phyloP scores from a whole-genome alignment of 2,113 vertebrate genomes.

The Brachypodius melanocephalos region DNA sequence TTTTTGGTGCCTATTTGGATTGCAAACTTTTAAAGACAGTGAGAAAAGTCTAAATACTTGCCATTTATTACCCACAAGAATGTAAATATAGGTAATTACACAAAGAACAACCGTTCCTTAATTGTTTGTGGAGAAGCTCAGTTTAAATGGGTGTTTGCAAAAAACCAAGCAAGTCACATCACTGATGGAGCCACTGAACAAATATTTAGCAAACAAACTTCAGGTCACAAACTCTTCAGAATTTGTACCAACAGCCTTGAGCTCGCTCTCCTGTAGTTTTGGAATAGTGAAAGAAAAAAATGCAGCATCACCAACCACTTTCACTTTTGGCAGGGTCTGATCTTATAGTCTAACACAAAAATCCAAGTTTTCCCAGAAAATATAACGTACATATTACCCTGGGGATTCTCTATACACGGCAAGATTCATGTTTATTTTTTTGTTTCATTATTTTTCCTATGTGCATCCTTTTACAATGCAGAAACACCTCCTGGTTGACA shows the following conservation, averaged over 20 bases:
- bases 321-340: background rate
- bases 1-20: background rate
- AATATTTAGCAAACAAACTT: background rate
- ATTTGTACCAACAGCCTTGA: background rate
- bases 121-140: background rate
- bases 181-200: background rate
- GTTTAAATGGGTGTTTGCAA: background rate
- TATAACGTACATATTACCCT: background rate
- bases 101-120: background rate
- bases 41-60: background rate
- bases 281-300: background rate
- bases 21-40: background rate
- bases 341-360: background rate
- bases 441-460: background rate
- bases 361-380: background rate
- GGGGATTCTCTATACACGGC: background rate
- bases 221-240: background rate
- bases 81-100: background rate
- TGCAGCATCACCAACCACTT: background rate
- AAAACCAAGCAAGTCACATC: background rate
- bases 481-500: background rate
- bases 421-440: background rate
- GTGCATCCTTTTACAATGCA: background rate
- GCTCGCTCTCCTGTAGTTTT: background rate
- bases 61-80: background rate